Evolutionary conservation across 2,113 vertebrate genomes (phyloP).

Genomic region (Myodes glareolus): DNA sequence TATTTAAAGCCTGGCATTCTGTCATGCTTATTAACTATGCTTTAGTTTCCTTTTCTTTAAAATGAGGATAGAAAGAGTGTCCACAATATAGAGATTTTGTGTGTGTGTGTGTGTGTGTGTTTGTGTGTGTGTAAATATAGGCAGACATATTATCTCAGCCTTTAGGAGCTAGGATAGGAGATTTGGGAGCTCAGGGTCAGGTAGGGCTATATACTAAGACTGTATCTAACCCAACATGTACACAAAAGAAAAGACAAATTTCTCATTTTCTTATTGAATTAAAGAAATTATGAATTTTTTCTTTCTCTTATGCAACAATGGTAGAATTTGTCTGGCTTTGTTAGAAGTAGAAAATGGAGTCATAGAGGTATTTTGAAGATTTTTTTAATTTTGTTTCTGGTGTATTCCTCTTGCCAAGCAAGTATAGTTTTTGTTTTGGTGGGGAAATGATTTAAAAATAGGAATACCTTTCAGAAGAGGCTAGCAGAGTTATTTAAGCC

Average conservation of each 20-base stretch:
- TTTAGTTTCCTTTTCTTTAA: constrained; percentile 12
- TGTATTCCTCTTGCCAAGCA: neutral
- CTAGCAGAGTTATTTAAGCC: neutral
- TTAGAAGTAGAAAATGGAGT: constrained; percentile 30
- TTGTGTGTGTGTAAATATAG: neutral
- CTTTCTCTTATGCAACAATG: constrained; percentile 18
- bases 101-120: neutral
- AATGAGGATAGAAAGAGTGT: neutral
- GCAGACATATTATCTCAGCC: neutral
- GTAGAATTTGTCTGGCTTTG: constrained; percentile 27
- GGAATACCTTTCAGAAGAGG: neutral
- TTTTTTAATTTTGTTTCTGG: neutral
- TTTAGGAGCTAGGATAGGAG: neutral
- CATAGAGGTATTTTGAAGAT: neutral
- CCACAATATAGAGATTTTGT: neutral
- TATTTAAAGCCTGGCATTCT: neutral
- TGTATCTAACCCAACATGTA: neutral
- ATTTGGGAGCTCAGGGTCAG: neutral
- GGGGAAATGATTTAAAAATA: constrained; percentile 44
- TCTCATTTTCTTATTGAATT: constrained; percentile 49
- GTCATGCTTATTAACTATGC: neutral
- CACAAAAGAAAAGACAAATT: neutral
- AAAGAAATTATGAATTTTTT: constrained; percentile 1
- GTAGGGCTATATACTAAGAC: neutral
- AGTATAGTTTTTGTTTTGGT: constrained; percentile 25